phyloP scores from a whole-genome alignment of 2,113 vertebrate species.

The Azemiops feae region DNA sequence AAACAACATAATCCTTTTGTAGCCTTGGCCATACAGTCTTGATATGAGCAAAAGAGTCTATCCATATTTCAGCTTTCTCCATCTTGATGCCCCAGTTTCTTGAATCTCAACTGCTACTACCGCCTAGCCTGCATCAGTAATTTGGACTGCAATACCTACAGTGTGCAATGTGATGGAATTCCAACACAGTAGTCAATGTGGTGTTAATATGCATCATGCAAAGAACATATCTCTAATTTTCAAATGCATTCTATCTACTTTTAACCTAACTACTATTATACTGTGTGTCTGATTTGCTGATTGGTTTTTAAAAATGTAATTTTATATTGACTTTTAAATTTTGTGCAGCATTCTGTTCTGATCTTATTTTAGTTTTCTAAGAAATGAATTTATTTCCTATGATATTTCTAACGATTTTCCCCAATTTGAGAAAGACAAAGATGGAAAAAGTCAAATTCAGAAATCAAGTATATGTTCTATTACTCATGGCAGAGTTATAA shows the following conservation, averaged over 20 bases:
- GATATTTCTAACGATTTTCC: not conserved
- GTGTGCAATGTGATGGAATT: not conserved
- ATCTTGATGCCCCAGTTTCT: not conserved
- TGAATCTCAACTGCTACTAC: not conserved
- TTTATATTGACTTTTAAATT: not conserved
- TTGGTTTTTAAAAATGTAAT: not conserved
- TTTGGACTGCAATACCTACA: not conserved
- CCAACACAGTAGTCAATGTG: not conserved
- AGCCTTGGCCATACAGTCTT: not conserved
- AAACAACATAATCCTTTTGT: not conserved
- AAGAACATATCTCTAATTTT: not conserved
- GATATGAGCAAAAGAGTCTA: not conserved
- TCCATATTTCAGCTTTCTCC: not conserved
- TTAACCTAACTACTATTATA: not conserved
- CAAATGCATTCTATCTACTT: not conserved
- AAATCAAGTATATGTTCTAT: not conserved
- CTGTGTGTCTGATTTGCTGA: not conserved
- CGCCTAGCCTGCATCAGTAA: not conserved
- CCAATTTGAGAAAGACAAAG: not conserved
- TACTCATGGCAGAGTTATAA: not conserved
- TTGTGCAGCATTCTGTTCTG: no score
- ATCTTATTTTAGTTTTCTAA: not conserved
- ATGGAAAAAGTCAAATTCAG: not conserved
- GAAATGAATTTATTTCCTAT: not conserved
- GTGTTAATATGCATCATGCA: not conserved